Conservation (phyloP, 2,113 vertebrate species). For the Semicossyphus pulcher region DNA sequence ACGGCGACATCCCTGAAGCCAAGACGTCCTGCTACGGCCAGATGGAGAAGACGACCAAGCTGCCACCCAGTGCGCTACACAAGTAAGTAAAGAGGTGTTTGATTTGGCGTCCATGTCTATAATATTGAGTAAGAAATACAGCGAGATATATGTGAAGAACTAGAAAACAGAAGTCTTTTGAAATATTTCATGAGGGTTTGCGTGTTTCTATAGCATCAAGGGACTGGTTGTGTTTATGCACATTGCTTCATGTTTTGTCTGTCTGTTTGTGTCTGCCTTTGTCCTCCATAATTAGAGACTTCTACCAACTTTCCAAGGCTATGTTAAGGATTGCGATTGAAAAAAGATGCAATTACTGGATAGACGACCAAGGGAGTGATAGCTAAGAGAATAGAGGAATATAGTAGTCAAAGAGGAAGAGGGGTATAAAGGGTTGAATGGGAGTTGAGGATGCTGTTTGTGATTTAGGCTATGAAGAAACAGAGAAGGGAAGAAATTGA, state of each 20-base stretch:
- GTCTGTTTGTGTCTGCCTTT: slow-evolving; percentile 33
- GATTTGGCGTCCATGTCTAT: not conserved
- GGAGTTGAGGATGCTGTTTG: slow-evolving; percentile 38
- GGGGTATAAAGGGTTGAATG: slow-evolving; percentile 45
- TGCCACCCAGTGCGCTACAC: slow-evolving; percentile 90
- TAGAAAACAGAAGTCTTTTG: not conserved
- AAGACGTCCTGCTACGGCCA: slow-evolving; percentile 92
- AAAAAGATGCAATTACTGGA: slow-evolving; percentile 51
- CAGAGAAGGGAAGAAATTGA: slow-evolving; percentile 22
- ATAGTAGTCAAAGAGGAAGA: slow-evolving; percentile 17
- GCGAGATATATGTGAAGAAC: not conserved
- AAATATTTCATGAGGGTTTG: not conserved
- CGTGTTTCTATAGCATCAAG: slow-evolving; percentile 2
- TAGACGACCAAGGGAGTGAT: slow-evolving; percentile 24
- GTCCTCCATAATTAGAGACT: slow-evolving; percentile 49
- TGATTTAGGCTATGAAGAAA: slow-evolving; percentile 22
- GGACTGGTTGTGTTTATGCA: slow-evolving; percentile 3
- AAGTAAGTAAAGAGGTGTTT: slow-evolving; percentile 85
- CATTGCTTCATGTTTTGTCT: slow-evolving; percentile 15
- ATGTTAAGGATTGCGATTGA: slow-evolving; percentile 1
- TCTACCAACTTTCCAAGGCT: slow-evolving; percentile 28
- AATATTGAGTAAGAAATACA: slow-evolving; percentile 4
- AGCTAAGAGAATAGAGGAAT: slow-evolving; percentile 13
- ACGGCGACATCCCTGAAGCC: slow-evolving; percentile 93
- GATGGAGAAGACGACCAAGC: slow-evolving; percentile 86